A percentile compares a stretch with the other conserved stretches of the same genome.
These are phyloP conservation scores for Catostomus latipinnis DNA, from an alignment of 2,797 vertebrate species.

Conservation along the genomic window DNA sequence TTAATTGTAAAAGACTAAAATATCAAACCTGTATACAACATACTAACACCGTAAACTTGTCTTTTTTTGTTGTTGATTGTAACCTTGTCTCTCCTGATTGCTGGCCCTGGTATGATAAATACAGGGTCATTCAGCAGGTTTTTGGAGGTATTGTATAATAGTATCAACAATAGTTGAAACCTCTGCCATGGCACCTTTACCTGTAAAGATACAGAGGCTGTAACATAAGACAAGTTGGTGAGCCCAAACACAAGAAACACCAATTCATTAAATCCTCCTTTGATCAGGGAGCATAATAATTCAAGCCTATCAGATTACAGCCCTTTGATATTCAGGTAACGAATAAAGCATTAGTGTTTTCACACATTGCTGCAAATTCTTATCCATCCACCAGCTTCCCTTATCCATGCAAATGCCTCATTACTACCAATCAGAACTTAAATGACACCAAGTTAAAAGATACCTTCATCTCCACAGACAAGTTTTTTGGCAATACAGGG, in stretches of 20 bases:
- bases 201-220: slow-evolving; percentile 69
- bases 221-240: background rate
- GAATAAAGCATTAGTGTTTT: slow-evolving; percentile 12
- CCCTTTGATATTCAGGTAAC: background rate
- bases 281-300: background rate
- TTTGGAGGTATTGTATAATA: slow-evolving; percentile 74
- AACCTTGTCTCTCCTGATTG: background rate
- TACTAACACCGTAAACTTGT: background rate
- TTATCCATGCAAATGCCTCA: slow-evolving; percentile 3
- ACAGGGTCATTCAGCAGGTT: slow-evolving; percentile 53
- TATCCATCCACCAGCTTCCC: background rate
- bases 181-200: slow-evolving; percentile 95
- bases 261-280: background rate
- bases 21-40: background rate
- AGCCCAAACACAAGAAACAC: background rate
- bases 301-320: background rate
- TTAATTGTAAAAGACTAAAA: background rate
- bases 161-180: slow-evolving; percentile 83
- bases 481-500: slow-evolving; percentile 92
- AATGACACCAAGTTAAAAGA: slow-evolving; percentile 51
- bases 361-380: background rate
- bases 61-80: slow-evolving; percentile 3
- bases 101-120: background rate
- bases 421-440: background rate
- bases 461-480: slow-evolving; percentile 96